Conservation (phyloP, 2,888 invertebrate genomes). For the Sialis fuliginosa region DNA sequence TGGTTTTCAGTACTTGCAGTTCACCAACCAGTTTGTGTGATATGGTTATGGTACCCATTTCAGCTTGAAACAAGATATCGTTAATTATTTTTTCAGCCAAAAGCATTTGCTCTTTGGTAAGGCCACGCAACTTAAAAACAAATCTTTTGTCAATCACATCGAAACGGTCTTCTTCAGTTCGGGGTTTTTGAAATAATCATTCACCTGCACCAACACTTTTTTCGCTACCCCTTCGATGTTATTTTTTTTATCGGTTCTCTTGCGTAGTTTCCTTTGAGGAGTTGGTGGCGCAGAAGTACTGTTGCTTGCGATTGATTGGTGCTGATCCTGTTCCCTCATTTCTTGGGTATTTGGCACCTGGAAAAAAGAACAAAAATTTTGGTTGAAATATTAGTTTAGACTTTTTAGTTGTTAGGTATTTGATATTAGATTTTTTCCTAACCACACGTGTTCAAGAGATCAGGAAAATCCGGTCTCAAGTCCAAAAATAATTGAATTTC, state of each 20-base stretch:
- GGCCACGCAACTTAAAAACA: constrained; percentile 9
- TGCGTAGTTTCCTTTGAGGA: not conserved
- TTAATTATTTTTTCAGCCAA: constrained; percentile 11
- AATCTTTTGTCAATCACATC: constrained; percentile 8
- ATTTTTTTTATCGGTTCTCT: not conserved
- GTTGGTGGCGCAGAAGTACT: not conserved
- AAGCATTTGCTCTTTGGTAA: constrained; percentile 8
- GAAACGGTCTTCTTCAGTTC: constrained; percentile 6
- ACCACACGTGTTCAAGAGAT: no score
- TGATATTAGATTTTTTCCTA: no score
- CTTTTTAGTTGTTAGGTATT: no score
- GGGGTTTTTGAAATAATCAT: constrained; percentile 5
- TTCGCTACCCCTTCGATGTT: not conserved
- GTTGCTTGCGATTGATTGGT: not conserved
- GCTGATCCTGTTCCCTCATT: not conserved
- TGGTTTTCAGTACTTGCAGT: not conserved
- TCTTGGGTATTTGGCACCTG: no score
- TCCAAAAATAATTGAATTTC: no score
- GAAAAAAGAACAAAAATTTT: no score
- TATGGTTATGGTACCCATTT: constrained; percentile 10
- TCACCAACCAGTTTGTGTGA: not conserved
- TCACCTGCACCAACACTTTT: constrained; percentile 2
- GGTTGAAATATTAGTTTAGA: no score
- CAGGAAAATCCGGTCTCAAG: no score
- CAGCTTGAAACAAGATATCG: constrained; percentile 11